Evolutionary conservation across 2,888 invertebrate genomes (phyloP).

Genomic region (Lasius platythorax): DNA sequence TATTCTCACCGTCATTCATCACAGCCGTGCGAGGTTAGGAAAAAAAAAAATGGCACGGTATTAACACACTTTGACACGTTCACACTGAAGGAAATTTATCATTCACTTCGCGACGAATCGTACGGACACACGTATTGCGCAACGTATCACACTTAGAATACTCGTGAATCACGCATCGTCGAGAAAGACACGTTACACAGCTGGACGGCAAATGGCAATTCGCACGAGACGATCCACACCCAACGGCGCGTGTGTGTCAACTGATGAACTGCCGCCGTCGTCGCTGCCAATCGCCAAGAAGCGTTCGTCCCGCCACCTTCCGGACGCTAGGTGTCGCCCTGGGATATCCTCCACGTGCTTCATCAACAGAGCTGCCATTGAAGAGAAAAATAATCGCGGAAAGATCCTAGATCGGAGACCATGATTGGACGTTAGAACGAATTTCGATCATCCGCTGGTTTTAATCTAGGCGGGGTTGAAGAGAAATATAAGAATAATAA

Average conservation of each 20-base stretch:
- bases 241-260: conserved; percentile 80
- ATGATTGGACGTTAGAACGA: neutral
- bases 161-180: neutral
- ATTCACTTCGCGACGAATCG: neutral
- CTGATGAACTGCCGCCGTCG: conserved; percentile 64
- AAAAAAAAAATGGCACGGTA: neutral
- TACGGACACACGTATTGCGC: neutral
- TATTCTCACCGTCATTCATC: conserved; percentile 19
- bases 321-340: conserved; percentile 44
- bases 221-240: conserved; percentile 63
- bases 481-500: neutral
- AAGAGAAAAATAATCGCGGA: neutral
- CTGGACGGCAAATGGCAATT: neutral
- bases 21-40: neutral
- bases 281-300: neutral
- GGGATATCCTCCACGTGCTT: conserved; percentile 47
- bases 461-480: neutral
- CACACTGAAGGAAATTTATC: neutral
- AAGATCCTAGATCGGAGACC: neutral
- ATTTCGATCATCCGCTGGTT: neutral
- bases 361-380: neutral
- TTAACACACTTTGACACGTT: neutral
- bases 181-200: neutral
- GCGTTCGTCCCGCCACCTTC: conserved; percentile 46
- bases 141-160: neutral